A percentile compares a stretch with the other conserved stretches of the same genome.
Conservation (phyloP, 2,888 invertebrate species). For the Ecliptopera silaceata region DNA sequence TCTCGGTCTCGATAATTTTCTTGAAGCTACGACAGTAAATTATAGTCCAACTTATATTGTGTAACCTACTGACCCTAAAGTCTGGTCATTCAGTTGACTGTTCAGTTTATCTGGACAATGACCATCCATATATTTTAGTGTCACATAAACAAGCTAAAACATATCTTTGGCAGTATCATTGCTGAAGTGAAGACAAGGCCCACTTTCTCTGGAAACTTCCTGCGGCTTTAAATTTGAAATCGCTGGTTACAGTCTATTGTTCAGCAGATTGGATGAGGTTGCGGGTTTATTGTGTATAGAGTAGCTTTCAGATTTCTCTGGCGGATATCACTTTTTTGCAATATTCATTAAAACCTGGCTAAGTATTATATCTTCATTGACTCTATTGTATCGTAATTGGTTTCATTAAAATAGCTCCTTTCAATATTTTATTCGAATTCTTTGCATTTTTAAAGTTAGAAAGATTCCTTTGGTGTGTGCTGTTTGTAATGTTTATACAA, state of each 20-base stretch:
- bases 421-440: not conserved
- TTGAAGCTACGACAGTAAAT: too few species aligned
- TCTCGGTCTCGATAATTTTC: too few species aligned
- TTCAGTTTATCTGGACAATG: too few species aligned
- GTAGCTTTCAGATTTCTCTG: conserved; percentile 12
- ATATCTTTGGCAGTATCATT: not conserved
- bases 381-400: too few species aligned
- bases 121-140: too few species aligned
- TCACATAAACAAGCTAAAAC: not conserved
- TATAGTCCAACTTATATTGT: too few species aligned
- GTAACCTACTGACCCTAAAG: too few species aligned
- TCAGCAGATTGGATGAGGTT: conserved; percentile 24
- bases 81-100: too few species aligned
- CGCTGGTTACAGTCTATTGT: conserved; percentile 35
- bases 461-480: too few species aligned
- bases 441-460: not conserved
- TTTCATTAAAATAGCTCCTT: not conserved
- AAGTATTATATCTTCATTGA: not conserved
- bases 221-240: conserved; percentile 30
- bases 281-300: conserved; percentile 14
- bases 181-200: not conserved
- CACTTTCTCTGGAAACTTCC: conserved; percentile 26
- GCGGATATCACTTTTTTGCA: not conserved
- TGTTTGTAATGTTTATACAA: too few species aligned
- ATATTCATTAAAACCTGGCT: not conserved